Evolutionary conservation across 2,888 invertebrate genomes (phyloP).

Genomic region (Heliconius sara): DNA sequence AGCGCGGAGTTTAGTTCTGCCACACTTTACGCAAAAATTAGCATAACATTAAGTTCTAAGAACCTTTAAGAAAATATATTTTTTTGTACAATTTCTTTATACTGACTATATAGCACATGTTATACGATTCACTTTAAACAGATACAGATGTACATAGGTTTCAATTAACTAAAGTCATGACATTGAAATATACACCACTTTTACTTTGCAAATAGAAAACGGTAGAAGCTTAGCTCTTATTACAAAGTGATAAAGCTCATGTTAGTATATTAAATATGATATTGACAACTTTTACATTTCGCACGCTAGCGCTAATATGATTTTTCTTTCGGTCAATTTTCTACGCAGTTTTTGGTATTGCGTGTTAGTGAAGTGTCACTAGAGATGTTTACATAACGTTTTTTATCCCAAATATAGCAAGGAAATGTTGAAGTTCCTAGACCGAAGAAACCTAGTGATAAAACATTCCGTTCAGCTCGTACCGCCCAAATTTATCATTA

Average conservation of each 20-base stretch:
- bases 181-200: constrained; percentile 56
- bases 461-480: too few relatives aligned
- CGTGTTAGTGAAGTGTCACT: constrained; percentile 12
- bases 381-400: neutral
- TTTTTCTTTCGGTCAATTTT: constrained; percentile 55
- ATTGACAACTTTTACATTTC: constrained; percentile 69
- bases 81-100: too few relatives aligned
- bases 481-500: too few relatives aligned
- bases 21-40: neutral
- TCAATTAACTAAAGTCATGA: constrained; percentile 26
- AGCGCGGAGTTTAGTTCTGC: neutral
- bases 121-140: constrained; percentile 5
- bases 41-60: neutral
- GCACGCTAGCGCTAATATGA: constrained; percentile 61
- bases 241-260: constrained; percentile 7
- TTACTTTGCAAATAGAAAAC: constrained; percentile 73
- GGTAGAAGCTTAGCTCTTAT: constrained; percentile 3
- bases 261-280: neutral
- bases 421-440: too few relatives aligned
- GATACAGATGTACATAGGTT: neutral
- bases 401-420: neutral
- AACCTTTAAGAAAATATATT: neutral
- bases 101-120: neutral
- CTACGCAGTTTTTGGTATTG: constrained; percentile 44
- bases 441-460: too few relatives aligned